Conservation (phyloP, 2,113 vertebrate genomes). For the Phaethornis superciliosus region DNA sequence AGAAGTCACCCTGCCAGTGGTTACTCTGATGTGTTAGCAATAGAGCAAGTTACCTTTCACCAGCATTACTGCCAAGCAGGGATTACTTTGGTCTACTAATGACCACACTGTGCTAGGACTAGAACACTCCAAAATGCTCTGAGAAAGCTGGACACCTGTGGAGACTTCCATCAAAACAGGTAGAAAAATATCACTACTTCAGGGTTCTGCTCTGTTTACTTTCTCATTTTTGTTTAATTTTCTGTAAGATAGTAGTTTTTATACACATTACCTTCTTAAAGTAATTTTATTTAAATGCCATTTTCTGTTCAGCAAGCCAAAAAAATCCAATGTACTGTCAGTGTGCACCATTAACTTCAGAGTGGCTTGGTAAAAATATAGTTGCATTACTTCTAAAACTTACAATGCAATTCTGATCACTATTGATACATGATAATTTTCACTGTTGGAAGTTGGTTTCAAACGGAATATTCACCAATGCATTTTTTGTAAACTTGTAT, state of each 20-base stretch:
- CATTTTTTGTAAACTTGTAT: conserved; percentile 75
- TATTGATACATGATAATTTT: conserved; percentile 23
- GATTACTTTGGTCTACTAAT: conserved; percentile 39
- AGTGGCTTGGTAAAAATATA: conserved; percentile 49
- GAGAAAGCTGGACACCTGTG: conserved; percentile 62
- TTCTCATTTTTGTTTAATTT: conserved; percentile 50
- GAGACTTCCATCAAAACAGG: conserved; percentile 73
- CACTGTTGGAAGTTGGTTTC: conserved; percentile 60
- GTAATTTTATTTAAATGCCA: conserved; percentile 58
- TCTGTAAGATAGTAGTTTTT: conserved; percentile 53
- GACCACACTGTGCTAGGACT: conserved; percentile 58
- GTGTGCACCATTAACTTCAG: conserved; percentile 23
- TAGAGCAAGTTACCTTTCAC: conserved; percentile 75
- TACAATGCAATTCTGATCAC: conserved; percentile 61
- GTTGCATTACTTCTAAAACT: conserved; percentile 48
- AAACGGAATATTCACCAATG: conserved; percentile 72
- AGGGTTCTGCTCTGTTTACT: conserved; percentile 69
- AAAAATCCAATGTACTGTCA: conserved; percentile 60
- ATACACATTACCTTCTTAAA: conserved; percentile 10
- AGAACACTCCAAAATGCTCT: conserved; percentile 46
- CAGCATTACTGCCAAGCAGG: conserved; percentile 79
- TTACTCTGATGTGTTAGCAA: conserved; percentile 65
- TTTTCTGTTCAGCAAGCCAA: conserved; percentile 68
- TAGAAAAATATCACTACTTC: conserved; percentile 71
- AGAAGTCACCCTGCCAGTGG: conserved; percentile 63